Conservation (phyloP, 2,888 invertebrate genomes). For the Clitarchus hookeri region DNA sequence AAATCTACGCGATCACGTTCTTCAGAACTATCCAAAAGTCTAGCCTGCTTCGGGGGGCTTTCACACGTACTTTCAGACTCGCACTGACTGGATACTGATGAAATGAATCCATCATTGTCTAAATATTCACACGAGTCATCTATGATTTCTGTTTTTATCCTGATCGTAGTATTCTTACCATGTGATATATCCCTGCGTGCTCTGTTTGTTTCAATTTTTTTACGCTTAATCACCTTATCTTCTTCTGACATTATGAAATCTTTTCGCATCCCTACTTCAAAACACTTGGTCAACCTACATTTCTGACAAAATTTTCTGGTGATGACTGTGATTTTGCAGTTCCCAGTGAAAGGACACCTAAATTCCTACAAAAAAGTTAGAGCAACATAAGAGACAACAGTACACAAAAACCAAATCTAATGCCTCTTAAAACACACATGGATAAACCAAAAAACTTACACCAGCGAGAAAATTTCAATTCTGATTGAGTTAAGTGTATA, state of each 20-base stretch:
- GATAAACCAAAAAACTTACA: too few species aligned
- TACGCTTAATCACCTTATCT: slow-evolving; percentile 83
- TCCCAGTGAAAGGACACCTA: slow-evolving; percentile 89
- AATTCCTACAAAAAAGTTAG: slow-evolving; percentile 67
- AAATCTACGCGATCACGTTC: slow-evolving; percentile 5
- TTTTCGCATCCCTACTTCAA: slow-evolving; percentile 94
- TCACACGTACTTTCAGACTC: slow-evolving; percentile 24
- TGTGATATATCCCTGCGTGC: slow-evolving; percentile 65
- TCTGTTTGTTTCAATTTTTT: slow-evolving; percentile 86
- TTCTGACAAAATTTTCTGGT: slow-evolving; percentile 95
- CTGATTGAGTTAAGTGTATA: too few species aligned
- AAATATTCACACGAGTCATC: slow-evolving; percentile 44
- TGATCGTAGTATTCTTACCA: slow-evolving; percentile 7
- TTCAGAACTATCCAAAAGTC: slow-evolving; percentile 10
- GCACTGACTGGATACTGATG: slow-evolving; percentile 27
- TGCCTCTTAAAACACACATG: too few species aligned
- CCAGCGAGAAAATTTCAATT: too few species aligned
- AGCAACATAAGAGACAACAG: neutral
- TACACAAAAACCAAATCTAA: neutral
- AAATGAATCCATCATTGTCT: slow-evolving; percentile 6
- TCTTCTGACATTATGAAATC: slow-evolving; percentile 97
- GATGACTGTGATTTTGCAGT: slow-evolving; percentile 88
- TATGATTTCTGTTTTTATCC: slow-evolving; percentile 49
- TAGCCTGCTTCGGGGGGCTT: neutral
- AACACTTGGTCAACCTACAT: slow-evolving; percentile 92